Conservation (phyloP, 2,113 vertebrate species). For the Acrocephalus arundinaceus region DNA sequence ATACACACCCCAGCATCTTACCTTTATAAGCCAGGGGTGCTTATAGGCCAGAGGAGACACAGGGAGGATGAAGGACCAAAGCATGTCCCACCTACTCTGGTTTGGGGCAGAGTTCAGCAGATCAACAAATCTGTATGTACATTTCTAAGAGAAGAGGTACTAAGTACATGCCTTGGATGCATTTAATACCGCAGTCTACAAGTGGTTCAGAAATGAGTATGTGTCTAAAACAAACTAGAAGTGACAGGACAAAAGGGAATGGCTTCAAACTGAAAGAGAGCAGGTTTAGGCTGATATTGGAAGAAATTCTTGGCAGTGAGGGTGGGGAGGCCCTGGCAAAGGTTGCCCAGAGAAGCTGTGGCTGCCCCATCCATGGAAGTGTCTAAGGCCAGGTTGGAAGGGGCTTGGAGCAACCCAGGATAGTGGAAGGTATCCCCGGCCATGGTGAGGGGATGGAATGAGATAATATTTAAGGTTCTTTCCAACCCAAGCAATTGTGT, state of each 20-base stretch:
- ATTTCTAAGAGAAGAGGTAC: background rate
- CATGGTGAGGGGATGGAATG: background rate
- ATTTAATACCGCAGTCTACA: background rate
- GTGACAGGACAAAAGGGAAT: background rate
- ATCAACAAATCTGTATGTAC: background rate
- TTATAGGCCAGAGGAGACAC: background rate
- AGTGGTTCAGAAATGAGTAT: background rate
- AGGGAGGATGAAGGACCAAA: background rate
- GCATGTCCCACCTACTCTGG: background rate
- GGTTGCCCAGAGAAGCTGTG: background rate
- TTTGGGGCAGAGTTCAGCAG: background rate
- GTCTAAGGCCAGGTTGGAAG: accelerated
- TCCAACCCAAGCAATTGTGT: background rate
- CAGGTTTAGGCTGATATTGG: background rate
- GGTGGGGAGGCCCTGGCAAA: background rate
- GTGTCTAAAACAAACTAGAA: background rate
- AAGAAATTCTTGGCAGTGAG: background rate
- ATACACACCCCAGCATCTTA: background rate
- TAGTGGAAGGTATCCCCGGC: background rate
- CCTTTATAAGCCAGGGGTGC: background rate
- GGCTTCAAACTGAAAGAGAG: background rate
- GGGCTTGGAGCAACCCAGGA: background rate
- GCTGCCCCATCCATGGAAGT: background rate
- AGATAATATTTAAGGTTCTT: background rate
- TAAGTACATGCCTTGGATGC: too few species aligned